A percentile compares a stretch with the other conserved stretches of the same genome.
Conservation (phyloP, 2,113 vertebrate species). For the Lonchura striata region DNA sequence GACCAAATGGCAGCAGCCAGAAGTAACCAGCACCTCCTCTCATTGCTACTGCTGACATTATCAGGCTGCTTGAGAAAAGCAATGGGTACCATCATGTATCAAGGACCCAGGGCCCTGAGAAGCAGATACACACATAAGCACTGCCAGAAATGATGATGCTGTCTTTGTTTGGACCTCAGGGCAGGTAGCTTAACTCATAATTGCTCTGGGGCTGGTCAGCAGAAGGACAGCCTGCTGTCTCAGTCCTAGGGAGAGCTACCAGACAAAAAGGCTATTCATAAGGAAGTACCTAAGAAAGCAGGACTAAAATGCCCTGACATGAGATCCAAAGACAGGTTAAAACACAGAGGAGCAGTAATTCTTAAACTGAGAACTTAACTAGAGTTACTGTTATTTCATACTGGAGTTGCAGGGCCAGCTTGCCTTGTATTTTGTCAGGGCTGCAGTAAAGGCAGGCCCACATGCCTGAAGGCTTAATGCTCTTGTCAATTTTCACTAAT, state of each 20-base stretch:
- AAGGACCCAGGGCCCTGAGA: background rate
- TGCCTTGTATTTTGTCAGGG: background rate
- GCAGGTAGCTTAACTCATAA: background rate
- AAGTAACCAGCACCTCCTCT: background rate
- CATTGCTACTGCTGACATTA: background rate
- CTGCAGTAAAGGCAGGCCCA: background rate
- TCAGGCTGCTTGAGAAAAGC: background rate
- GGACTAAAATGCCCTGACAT: background rate
- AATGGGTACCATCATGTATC: background rate
- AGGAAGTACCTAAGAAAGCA: background rate
- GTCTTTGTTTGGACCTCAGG: background rate
- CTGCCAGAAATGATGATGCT: background rate
- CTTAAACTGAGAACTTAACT: background rate
- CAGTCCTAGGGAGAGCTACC: background rate
- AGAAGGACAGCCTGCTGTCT: background rate
- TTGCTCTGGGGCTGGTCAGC: background rate
- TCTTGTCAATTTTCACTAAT: background rate
- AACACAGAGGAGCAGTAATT: background rate
- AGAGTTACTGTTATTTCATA: background rate
- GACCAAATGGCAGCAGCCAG: background rate
- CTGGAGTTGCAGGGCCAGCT: background rate
- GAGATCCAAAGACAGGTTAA: background rate
- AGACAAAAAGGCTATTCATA: background rate
- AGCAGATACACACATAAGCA: background rate
- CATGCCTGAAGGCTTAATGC: background rate